A percentile compares a stretch with the other conserved stretches of the same genome.
These are phyloP conservation scores for Xyrauchen texanus DNA, from an alignment of 2,113 vertebrate species.

Conservation along the genomic window DNA sequence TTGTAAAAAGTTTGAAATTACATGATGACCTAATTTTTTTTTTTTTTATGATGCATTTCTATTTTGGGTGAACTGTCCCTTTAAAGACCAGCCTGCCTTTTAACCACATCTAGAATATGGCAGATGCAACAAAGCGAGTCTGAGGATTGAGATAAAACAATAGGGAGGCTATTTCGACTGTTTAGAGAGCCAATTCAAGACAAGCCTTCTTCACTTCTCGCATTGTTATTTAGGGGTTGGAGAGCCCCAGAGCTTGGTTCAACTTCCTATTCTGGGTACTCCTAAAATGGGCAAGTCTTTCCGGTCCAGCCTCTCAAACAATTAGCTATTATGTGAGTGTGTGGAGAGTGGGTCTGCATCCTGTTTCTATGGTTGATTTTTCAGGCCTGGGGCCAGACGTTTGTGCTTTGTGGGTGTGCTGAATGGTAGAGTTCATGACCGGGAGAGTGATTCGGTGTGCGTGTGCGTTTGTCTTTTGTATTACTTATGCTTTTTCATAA, in stretches of 20 bases:
- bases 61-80: too few species aligned
- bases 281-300: conserved; percentile 76
- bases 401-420: conserved; percentile 73
- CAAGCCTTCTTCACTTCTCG: conserved; percentile 57
- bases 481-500: conserved; percentile 61
- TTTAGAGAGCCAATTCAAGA: conserved; percentile 60
- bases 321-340: conserved; percentile 71
- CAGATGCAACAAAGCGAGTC: conserved; percentile 37
- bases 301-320: conserved; percentile 67
- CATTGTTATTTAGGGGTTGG: conserved; percentile 61
- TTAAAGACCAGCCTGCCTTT: not conserved
- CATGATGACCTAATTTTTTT: too few species aligned
- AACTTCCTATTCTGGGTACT: conserved; percentile 64
- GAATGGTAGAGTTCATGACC: conserved; percentile 71
- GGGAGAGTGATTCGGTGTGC: conserved; percentile 61
- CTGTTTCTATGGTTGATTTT: conserved; percentile 74
- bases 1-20: too few species aligned
- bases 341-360: conserved; percentile 70
- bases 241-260: conserved; percentile 61
- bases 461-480: conserved; percentile 55
- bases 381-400: conserved; percentile 73
- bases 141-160: conserved; percentile 54
- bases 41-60: too few species aligned
- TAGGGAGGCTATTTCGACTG: conserved; percentile 57
- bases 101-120: conserved; percentile 7